Conservation (phyloP, 1,140 invertebrate genomes). For the Drosophila obscura region DNA sequence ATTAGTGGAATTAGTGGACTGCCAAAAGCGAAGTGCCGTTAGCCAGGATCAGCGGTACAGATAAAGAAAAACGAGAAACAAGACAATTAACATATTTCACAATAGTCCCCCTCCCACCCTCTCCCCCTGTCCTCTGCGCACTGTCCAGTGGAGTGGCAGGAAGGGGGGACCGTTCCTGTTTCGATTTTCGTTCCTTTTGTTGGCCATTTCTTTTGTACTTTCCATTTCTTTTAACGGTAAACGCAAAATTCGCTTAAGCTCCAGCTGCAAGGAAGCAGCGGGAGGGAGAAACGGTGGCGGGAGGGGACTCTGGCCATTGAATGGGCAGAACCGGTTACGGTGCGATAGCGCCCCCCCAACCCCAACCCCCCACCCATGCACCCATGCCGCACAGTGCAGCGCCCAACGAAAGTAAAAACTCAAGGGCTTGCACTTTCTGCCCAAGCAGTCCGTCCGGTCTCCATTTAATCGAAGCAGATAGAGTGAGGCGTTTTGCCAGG, state of each 20-base stretch:
- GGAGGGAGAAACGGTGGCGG: conserved; percentile 6
- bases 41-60: conserved; percentile 55
- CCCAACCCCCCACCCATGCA: not conserved
- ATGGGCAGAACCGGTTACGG: conserved; percentile 63
- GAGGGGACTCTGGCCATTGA: conserved; percentile 48
- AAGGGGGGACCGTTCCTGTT: not conserved
- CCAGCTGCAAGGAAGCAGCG: conserved; percentile 40
- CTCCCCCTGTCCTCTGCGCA: conserved; percentile 1
- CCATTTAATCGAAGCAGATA: conserved; percentile 15
- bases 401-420: conserved; percentile 82
- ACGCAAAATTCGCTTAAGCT: conserved; percentile 62
- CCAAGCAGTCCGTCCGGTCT: conserved; percentile 47
- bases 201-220: conserved; percentile 55
- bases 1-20: conserved; percentile 31
- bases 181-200: conserved; percentile 14
- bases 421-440: conserved; percentile 83
- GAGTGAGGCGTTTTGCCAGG: not conserved
- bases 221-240: conserved; percentile 80
- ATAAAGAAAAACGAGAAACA: conserved; percentile 36
- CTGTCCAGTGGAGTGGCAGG: too few relatives aligned
- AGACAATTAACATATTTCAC: conserved; percentile 78
- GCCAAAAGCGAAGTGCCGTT: conserved; percentile 56
- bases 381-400: too few relatives aligned
- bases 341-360: conserved; percentile 10
- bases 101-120: conserved; percentile 25